Evolutionary conservation across 2,797 vertebrate genomes (phyloP).

Genomic region (Pristis pectinata): DNA sequence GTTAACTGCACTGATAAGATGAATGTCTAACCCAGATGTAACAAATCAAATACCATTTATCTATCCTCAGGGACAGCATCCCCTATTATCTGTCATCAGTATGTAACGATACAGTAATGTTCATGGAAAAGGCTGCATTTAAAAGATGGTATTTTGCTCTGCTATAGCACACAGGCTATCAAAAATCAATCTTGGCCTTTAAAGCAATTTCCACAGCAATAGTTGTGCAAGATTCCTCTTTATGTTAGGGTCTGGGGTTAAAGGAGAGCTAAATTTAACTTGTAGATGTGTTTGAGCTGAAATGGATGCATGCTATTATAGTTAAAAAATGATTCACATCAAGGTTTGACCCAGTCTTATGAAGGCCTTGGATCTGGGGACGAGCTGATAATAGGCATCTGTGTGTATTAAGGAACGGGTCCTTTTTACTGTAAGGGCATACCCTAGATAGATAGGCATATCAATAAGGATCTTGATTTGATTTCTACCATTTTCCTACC

Average conservation of each 20-base stretch:
- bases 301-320: constrained; percentile 2
- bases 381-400: neutral
- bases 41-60: constrained; percentile 31
- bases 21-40: constrained; percentile 10
- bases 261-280: constrained; percentile 27
- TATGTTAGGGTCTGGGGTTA: constrained; percentile 23
- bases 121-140: constrained; percentile 19
- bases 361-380: too few species aligned
- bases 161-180: neutral
- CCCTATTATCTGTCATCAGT: constrained; percentile 26
- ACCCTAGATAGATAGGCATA: neutral
- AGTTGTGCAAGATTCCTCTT: constrained; percentile 15
- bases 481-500: neutral
- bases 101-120: constrained; percentile 16
- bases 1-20: constrained; percentile 24
- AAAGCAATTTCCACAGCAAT: constrained; percentile 30
- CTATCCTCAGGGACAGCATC: constrained; percentile 15
- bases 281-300: constrained; percentile 14
- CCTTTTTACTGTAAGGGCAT: neutral
- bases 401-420: neutral
- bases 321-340: neutral
- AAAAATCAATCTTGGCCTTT: constrained; percentile 33
- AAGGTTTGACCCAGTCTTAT: neutral
- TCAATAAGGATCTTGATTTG: neutral
- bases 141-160: constrained; percentile 29